Base-by-base conservation (phyloP, 2,113 vertebrate genomes). In the Podocnemis expansa region DNA sequence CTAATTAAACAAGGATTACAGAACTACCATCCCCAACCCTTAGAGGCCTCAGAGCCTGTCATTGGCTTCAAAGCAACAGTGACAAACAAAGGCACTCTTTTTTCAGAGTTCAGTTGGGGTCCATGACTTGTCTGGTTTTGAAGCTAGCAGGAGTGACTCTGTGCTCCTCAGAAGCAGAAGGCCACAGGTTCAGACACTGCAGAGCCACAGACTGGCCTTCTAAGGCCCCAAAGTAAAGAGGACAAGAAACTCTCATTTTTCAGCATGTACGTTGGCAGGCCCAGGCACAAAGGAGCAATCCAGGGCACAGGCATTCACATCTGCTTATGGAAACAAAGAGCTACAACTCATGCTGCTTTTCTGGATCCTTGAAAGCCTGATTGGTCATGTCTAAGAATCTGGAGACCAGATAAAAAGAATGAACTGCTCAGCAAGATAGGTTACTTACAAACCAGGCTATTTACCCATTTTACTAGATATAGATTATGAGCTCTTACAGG, bases 121-220 rank as follows among this genome's bases (percentile, higher is more conserved):
- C 13, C n/a, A 83, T 91, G n/a, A 89, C 86, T 89, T 92, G 90
- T 38, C 31, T 89, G 89, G 93, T 22, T 86, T 27, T 63, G n/a
- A 82, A 88, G 38, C 85, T 82, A 80, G 27, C 67, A 89, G 84
- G 45, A 82, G 17, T 47, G 82, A 63, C 6, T 63, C 58, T 63
- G 31, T 63, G 13, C 58, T 63, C 34, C 31, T 31, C 14, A 63
- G 29, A 63, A 63, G 29, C 58, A 63, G 14, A 63, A 63, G 58
- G 14, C 12, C 31, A 73, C 38, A 87, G 60, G 78, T 63, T 79
- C 22, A 91, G 14, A n/a, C 60, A 13, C 43, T 92, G 34, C 34
- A 89, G n/a, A 93, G 45, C 11, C 25, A 73, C 80, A 80, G 58
- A 86, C 47, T 84, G 14, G 41, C 29, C 17, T 83, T 91, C 58